phyloP scores from a whole-genome alignment of 2,888 invertebrate genomes.

The Drosophila paranaensis region DNA sequence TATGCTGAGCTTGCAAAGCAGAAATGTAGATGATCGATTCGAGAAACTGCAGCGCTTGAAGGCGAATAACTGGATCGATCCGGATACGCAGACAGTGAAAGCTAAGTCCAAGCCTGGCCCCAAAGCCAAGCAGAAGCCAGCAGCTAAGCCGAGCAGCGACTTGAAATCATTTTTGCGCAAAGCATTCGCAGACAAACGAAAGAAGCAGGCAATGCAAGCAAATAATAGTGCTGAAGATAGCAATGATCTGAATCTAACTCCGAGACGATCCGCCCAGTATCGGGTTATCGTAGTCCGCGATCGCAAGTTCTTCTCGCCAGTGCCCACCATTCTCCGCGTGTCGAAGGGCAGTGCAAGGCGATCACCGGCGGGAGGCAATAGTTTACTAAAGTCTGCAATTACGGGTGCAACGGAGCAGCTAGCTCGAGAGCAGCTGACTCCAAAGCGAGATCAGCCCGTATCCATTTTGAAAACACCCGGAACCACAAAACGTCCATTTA shows the following conservation, averaged over 20 bases:
- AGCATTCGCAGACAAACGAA: conserved; percentile 48
- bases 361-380: conserved; percentile 26
- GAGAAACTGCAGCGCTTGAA: conserved; percentile 78
- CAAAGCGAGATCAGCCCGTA: conserved; percentile 44
- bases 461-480: conserved; percentile 83
- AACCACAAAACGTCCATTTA: conserved; percentile 57
- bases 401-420: conserved; percentile 47
- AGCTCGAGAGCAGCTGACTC: conserved; percentile 5
- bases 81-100: conserved; percentile 56
- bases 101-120: conserved; percentile 10
- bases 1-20: conserved; percentile 87
- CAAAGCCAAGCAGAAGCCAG: conserved; percentile 35
- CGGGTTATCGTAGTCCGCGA: conserved; percentile 57
- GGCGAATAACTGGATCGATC: conserved; percentile 81
- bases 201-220: conserved; percentile 51
- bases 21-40: conserved; percentile 83
- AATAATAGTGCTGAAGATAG: background rate
- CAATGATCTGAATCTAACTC: conserved; percentile 2
- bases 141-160: conserved; percentile 61
- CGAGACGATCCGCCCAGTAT: conserved; percentile 21
- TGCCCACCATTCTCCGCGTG: conserved; percentile 55
- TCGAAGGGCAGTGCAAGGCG: conserved; percentile 39
- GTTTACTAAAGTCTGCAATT: conserved; percentile 54
- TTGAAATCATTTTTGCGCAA: conserved; percentile 72
- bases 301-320: conserved; percentile 63